phyloP scores from a whole-genome alignment of 2,797 vertebrate species.

The Dipus sagitta region DNA sequence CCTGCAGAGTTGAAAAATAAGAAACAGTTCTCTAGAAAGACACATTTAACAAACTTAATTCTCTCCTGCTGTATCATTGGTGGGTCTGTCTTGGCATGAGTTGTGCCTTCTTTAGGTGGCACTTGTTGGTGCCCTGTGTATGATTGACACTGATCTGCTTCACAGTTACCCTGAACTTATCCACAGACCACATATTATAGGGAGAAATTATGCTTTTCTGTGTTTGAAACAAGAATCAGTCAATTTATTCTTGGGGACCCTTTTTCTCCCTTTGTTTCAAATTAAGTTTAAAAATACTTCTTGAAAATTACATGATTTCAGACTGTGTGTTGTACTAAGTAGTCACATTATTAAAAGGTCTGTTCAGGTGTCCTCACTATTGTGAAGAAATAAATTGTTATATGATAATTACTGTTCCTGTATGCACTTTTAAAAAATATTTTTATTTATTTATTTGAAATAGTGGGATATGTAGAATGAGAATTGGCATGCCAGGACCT shows the following conservation, averaged over 20 bases:
- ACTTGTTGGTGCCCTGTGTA: conserved; percentile 4
- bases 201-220: conserved; percentile 12
- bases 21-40: background rate
- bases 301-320: conserved; percentile 45
- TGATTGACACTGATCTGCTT: background rate
- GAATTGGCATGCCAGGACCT: too few species aligned
- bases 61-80: background rate
- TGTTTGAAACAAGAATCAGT: conserved; percentile 35
- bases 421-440: conserved; percentile 7
- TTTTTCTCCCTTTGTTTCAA: background rate
- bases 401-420: background rate
- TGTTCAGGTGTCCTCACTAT: background rate
- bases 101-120: background rate
- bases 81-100: conserved; percentile 15
- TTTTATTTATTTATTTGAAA: too few species aligned
- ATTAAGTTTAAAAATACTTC: conserved; percentile 19
- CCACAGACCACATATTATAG: background rate
- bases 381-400: conserved; percentile 27
- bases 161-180: background rate
- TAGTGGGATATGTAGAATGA: too few species aligned
- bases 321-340: background rate
- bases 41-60: background rate
- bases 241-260: background rate
- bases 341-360: background rate
- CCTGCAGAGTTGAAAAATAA: conserved; percentile 21